Base-by-base conservation (phyloP, 2,797 vertebrate species). In the Argyrosomus regius region DNA sequence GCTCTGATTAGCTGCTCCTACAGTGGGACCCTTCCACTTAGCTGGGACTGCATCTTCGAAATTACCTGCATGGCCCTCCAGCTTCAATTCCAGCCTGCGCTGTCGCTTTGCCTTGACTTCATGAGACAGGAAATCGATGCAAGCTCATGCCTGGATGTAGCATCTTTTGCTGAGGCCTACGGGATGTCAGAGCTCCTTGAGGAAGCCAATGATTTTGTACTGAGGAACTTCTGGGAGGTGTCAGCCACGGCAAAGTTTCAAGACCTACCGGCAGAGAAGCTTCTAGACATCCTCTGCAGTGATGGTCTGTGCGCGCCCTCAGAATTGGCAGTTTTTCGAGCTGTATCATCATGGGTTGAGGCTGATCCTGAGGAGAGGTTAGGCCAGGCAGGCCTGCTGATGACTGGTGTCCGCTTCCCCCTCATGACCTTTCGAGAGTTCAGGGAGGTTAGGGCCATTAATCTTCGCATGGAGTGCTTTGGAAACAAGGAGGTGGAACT, bases 381-480 rank as follows among this genome's bases (percentile, higher is more conserved):
- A 57, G 60, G 85, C 0, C 86, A 93, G 1, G 96, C 96, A 5
- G 91, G 89, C 24, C 72, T 90, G 24, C 78, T 98, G 9, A 93
- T 98, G 94, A 90, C 60, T 0, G 96, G 93, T 0, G 94, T 98
- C 46, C 96, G 97, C 18, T 99, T 98, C 63, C 94, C 96, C 3
- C 95, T 97, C 46, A 98, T 98, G 97, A 98, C 97, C 1, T 96
- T 96, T 78, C 87, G 93, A 43, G 97, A 98, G 89, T 96, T 99
- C 81, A 93, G 95, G 70, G 97, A 96, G 77, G 96, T 98, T 22
- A 90, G 94, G 0, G 95, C 96, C 0, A 91, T 96, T 3, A 95
- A 96, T 75, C 72, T 96, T 48, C 91, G 89, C 18, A 90, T 96
- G 92, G 95, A 96, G 77, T 93, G 93, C 35, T 81, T 74, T 0